Evolutionary conservation across 2,888 invertebrate genomes (phyloP), one percentile per base, ranked within the genome.

Genomic region (Parelbella ahira): DNA sequence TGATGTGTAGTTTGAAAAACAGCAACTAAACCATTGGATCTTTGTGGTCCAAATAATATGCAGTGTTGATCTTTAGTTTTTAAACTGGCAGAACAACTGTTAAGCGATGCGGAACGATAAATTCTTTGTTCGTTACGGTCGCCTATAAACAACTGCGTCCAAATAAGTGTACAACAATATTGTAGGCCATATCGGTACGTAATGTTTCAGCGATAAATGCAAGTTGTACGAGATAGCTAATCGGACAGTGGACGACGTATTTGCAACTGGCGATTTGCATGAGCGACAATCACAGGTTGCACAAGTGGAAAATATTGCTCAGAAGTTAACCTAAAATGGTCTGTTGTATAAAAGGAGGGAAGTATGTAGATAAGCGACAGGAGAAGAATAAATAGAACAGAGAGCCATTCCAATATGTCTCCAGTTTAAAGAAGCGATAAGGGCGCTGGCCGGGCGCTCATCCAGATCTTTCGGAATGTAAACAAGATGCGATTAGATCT

Each of bases 401-500:
- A 70, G 58, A 57, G 62, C n/a, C n/a, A 2, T 67, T 67, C 53
- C 63, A 76, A 75, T 80, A 71, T 76, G 73, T 75, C 73, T 63
- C 70, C 66, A 69, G 65, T 74, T 73, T 70, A 73, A 73, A 67
- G 68, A 47, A 30, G 36, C 60, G 77, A 80, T 78, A 79, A 67
- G 58, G 53, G 50, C 42, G 49, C 50, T 45, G 50, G 53, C 53
- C 51, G 47, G 51, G 52, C 52, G 55, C 43, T 54, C 47, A 49
- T 45, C 11, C 64, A 63, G 68, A 66, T 65, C 64, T 69, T 68
- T 75, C 60, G 64, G 67, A 72, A 70, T 78, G 79, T 79, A 78
- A 81, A 84, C 81, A 82, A 67, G 78, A 79, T 75, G 68, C 58
- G 82, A 84, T 83, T 78, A 81, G 74, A 81, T 76, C 60, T 57